Evolutionary conservation across 2,113 vertebrate genomes (phyloP).

Genomic region (Cryptotis parvus): DNA sequence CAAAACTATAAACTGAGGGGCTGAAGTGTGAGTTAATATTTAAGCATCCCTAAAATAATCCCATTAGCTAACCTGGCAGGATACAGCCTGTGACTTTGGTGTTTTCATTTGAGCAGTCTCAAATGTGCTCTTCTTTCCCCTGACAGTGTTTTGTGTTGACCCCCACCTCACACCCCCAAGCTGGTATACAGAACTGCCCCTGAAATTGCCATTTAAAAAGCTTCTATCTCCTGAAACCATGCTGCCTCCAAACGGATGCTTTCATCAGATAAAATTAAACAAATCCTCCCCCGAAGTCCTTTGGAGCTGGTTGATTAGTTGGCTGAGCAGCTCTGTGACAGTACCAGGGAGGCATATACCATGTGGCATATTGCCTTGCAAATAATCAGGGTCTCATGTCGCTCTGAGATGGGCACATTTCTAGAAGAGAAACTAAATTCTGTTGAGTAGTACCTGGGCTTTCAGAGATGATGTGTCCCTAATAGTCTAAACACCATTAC

Average conservation of each 20-base stretch:
- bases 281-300: conserved; percentile 20
- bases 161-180: background rate
- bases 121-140: conserved; percentile 2
- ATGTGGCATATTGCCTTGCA: background rate
- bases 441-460: background rate
- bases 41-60: conserved; percentile 32
- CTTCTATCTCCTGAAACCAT: background rate
- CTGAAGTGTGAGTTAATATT: conserved; percentile 22
- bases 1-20: background rate
- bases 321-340: background rate
- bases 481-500: background rate
- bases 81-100: background rate
- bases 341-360: background rate
- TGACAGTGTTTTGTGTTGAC: background rate
- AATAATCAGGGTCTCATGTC: background rate
- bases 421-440: background rate
- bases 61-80: background rate
- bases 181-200: background rate
- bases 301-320: background rate
- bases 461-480: background rate
- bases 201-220: conserved; percentile 31
- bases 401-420: background rate
- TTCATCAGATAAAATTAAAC: conserved; percentile 8
- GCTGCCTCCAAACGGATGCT: background rate
- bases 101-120: rapidly evolving